Evolutionary conservation across 2,113 vertebrate species (phyloP).

Genomic region (Monarcha castaneiventris): DNA sequence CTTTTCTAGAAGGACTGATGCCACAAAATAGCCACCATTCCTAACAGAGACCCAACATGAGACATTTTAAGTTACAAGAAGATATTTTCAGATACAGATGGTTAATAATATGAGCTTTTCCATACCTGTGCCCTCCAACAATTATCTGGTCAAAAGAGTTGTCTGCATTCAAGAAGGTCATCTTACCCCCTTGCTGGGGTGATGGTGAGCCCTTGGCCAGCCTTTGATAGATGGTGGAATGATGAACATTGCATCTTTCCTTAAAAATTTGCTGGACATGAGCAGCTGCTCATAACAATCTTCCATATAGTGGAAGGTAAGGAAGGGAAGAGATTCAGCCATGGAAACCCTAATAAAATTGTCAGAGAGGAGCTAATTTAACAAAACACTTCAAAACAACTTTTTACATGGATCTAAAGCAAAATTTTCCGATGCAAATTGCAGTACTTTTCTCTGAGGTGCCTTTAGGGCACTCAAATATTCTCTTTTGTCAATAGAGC

Average conservation of each 20-base stretch:
- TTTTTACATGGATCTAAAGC: background rate
- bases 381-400: background rate
- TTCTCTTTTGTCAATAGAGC: background rate
- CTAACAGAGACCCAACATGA: background rate
- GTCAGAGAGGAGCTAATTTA: background rate
- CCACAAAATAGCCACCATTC: background rate
- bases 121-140: background rate
- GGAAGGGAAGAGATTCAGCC: background rate
- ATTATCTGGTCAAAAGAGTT: background rate
- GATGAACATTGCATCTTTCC: background rate
- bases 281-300: background rate
- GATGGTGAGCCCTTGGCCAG: background rate
- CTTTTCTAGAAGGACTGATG: background rate
- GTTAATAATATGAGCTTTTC: background rate
- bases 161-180: background rate
- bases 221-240: background rate
- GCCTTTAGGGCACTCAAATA: background rate
- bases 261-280: background rate
- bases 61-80: background rate
- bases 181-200: rapidly evolving
- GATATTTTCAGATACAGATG: background rate
- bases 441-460: background rate
- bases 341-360: background rate
- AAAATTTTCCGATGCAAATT: background rate
- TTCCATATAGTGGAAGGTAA: background rate